A percentile compares a stretch with the other conserved stretches of the same genome.
Evolutionary conservation across 2,888 invertebrate genomes (phyloP).

Genomic region (Drosophila birchii): DNA sequence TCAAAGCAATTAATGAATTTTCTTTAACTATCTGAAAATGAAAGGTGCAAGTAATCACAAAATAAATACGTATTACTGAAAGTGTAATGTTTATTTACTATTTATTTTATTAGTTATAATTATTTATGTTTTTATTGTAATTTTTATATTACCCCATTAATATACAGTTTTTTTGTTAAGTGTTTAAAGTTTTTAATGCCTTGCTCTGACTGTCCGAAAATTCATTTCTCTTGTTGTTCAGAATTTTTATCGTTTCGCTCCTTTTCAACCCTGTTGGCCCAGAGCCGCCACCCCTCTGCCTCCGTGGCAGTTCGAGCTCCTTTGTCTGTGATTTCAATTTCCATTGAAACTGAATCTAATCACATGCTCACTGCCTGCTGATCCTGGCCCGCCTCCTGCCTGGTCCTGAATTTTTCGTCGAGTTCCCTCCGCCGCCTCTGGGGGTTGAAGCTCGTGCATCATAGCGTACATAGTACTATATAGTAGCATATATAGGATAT

Average conservation of each 20-base stretch:
- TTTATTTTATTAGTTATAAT: background rate
- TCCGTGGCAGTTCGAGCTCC: conserved; percentile 25
- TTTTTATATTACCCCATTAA: background rate
- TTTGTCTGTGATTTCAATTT: conserved; percentile 81
- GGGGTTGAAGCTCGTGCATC: conserved; percentile 70
- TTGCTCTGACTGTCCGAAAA: conserved; percentile 46
- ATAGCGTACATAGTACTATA: conserved; percentile 17
- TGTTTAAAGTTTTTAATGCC: conserved; percentile 58
- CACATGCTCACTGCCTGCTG: conserved; percentile 72
- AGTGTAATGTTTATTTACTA: background rate
- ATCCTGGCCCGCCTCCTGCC: conserved; percentile 53
- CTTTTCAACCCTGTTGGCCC: conserved; percentile 46
- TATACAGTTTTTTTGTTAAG: background rate
- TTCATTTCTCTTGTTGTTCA: conserved; percentile 45
- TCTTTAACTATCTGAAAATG: too few relatives aligned
- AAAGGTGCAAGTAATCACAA: background rate
- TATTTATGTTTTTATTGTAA: background rate
- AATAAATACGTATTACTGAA: too few relatives aligned
- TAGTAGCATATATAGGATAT: conserved; percentile 24
- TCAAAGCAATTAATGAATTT: too few relatives aligned
- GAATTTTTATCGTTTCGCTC: conserved; percentile 51
- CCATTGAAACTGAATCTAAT: conserved; percentile 83
- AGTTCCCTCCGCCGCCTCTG: conserved; percentile 30
- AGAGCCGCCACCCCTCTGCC: conserved; percentile 27
- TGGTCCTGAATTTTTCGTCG: conserved; percentile 17